Conservation (phyloP, 1,140 invertebrate species). For the Kradibia gibbosae region DNA sequence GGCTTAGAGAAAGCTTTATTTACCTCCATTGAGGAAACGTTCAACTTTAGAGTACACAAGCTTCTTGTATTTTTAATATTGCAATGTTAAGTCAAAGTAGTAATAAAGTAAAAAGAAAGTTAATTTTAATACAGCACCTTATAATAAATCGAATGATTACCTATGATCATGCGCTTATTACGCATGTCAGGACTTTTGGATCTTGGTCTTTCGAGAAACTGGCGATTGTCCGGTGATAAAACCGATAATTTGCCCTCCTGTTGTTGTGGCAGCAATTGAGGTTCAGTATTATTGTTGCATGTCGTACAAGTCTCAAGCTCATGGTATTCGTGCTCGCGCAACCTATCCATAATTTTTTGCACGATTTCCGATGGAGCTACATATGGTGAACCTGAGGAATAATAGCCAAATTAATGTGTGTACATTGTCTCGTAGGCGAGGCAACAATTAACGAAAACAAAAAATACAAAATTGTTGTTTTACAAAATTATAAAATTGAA, state of each 20-base stretch:
- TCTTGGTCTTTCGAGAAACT: conserved; percentile 73
- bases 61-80: too few species aligned
- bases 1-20: too few species aligned
- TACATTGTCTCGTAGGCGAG: not conserved
- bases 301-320: conserved; percentile 60
- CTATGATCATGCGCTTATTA: conserved; percentile 71
- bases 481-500: too few species aligned
- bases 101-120: too few species aligned
- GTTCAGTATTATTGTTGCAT: conserved; percentile 53
- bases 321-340: conserved; percentile 73
- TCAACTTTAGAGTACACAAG: too few species aligned
- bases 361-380: conserved; percentile 75
- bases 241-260: conserved; percentile 65
- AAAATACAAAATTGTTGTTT: too few species aligned
- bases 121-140: too few species aligned
- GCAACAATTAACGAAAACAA: not conserved
- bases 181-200: conserved; percentile 71
- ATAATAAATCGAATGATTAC: too few species aligned
- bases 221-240: conserved; percentile 73
- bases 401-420: not conserved
- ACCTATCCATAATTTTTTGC: conserved; percentile 75
- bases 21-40: too few species aligned
- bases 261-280: conserved; percentile 29
- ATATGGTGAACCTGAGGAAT: conserved; percentile 70
- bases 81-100: too few species aligned